Evolutionary conservation across 2,888 invertebrate genomes (phyloP).

Genomic region (Tuta absoluta): DNA sequence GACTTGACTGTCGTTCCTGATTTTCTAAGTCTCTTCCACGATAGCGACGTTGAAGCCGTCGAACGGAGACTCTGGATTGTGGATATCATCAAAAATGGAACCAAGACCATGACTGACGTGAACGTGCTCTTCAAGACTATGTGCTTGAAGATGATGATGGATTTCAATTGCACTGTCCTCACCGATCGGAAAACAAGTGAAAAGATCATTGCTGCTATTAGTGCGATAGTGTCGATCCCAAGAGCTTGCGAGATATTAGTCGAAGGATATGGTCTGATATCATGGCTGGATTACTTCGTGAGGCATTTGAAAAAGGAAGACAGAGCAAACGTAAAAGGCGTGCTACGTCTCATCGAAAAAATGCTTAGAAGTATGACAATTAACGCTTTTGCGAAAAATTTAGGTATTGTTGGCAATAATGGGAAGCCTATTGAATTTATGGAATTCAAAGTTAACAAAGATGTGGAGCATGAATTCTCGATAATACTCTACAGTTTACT

Average conservation of each 20-base stretch:
- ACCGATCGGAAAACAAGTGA: conserved; percentile 84
- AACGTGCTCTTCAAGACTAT: conserved; percentile 86
- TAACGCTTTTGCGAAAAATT: conserved; percentile 53
- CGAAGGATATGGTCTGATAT: conserved; percentile 85
- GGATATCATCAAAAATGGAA: conserved; percentile 87
- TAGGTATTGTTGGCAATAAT: conserved; percentile 44
- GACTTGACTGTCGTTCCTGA: conserved; percentile 92
- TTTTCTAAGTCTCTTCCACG: conserved; percentile 91
- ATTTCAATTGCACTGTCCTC: conserved; percentile 84
- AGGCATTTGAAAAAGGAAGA: conserved; percentile 55
- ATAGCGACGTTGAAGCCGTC: conserved; percentile 85
- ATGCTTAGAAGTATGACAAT: conserved; percentile 58
- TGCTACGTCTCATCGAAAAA: conserved; percentile 54
- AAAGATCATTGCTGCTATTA: conserved; percentile 84
- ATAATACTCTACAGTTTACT: conserved; percentile 55
- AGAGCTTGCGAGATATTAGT: conserved; percentile 84
- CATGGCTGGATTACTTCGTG: conserved; percentile 82
- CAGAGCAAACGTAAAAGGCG: conserved; percentile 46
- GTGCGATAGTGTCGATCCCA: conserved; percentile 83
- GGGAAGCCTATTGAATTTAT: conserved; percentile 44
- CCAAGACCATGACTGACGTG: conserved; percentile 88
- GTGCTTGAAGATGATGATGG: conserved; percentile 88
- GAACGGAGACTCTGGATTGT: conserved; percentile 90
- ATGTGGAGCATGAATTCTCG: conserved; percentile 63
- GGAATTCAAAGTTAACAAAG: conserved; percentile 64